phyloP scores from a whole-genome alignment of 2,888 invertebrate species.

The Aricia artaxerxes region DNA sequence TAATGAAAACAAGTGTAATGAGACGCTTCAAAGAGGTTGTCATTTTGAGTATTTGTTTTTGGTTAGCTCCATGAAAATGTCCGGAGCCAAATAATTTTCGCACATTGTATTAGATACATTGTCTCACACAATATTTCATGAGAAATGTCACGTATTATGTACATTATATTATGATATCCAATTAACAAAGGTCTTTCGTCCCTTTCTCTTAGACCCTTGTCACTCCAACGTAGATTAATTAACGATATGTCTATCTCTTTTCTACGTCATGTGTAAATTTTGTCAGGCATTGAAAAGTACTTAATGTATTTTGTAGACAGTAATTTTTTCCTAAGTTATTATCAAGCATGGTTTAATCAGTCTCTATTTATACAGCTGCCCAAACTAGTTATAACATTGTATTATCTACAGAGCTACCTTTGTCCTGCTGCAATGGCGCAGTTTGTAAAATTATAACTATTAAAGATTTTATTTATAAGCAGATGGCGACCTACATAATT shows the following conservation, averaged over 20 bases:
- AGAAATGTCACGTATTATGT: neutral
- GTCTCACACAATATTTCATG: neutral
- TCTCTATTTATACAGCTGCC: too few species aligned
- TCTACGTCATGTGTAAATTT: neutral
- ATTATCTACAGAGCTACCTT: too few species aligned
- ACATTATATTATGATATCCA: slow-evolving; percentile 1
- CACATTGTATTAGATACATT: neutral
- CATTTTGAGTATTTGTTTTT: neutral
- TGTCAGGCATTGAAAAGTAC: too few species aligned
- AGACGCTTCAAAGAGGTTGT: neutral
- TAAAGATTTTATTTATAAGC: too few species aligned
- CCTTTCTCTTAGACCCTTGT: neutral
- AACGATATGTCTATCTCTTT: neutral
- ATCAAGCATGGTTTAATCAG: too few species aligned
- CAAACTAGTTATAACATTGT: too few species aligned
- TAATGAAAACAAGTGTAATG: too few species aligned
- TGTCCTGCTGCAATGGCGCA: too few species aligned
- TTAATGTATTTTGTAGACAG: too few species aligned
- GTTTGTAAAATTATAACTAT: too few species aligned
- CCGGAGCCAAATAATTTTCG: neutral
- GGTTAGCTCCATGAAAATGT: neutral
- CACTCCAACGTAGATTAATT: neutral
- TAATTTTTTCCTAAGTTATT: too few species aligned
- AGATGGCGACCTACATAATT: too few species aligned
- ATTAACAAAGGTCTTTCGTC: neutral